Conservation (phyloP, 1,140 invertebrate genomes). For the Drosophila takahashii region DNA sequence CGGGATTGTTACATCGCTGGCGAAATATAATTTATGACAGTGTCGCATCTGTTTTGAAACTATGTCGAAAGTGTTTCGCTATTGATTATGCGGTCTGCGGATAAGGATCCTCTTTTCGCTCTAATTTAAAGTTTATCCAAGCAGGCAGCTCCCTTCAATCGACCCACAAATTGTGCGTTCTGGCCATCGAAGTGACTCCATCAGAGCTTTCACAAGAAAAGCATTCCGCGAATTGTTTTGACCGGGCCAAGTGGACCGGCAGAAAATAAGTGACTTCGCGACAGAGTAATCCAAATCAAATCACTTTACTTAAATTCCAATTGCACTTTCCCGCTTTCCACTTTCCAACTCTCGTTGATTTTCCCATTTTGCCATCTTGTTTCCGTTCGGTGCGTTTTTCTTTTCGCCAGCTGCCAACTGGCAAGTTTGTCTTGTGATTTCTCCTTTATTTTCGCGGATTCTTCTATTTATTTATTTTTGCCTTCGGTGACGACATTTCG, state of each 20-base stretch:
- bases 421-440: constrained; percentile 55
- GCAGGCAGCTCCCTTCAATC: constrained; percentile 13
- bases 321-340: constrained; percentile 42
- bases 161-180: constrained; percentile 33
- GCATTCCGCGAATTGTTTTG: constrained; percentile 62
- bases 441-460: constrained; percentile 25
- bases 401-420: constrained; percentile 47
- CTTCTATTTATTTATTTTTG: constrained; percentile 40
- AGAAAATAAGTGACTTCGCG: constrained; percentile 42
- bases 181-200: constrained; percentile 22
- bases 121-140: constrained; percentile 32
- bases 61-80: constrained; percentile 20
- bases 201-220: constrained; percentile 30
- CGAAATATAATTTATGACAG: constrained; percentile 65
- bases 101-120: constrained; percentile 22
- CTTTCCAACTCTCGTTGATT: constrained; percentile 23
- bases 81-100: constrained; percentile 17
- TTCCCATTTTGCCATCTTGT: constrained; percentile 19
- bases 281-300: constrained; percentile 72
- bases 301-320: constrained; percentile 71
- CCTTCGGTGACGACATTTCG: constrained; percentile 54
- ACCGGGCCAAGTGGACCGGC: constrained; percentile 35
- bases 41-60: constrained; percentile 44
- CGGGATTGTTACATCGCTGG: constrained; percentile 19
- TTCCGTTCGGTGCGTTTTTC: constrained; percentile 34